Conservation (phyloP, 2,888 invertebrate genomes). For the Tethea ocularis region DNA sequence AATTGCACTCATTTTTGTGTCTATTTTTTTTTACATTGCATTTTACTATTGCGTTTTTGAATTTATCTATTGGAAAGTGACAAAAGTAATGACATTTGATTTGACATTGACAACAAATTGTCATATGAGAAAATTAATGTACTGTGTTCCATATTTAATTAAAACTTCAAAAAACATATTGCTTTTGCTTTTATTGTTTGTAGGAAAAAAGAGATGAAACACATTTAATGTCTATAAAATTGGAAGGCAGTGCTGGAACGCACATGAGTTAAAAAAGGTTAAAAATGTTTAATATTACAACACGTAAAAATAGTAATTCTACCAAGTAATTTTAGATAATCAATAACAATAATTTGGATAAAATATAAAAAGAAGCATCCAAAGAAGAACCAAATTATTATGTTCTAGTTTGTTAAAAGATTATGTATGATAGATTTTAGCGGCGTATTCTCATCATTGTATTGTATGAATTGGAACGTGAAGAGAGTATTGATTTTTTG, state of each 20-base stretch:
- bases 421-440: neutral
- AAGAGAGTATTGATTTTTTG: slow-evolving; percentile 51
- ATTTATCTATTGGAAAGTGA: slow-evolving; percentile 46
- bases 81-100: slow-evolving; percentile 27
- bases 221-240: neutral
- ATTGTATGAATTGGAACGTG: slow-evolving; percentile 38
- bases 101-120: slow-evolving; percentile 12
- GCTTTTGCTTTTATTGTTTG: neutral
- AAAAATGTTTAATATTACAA: neutral
- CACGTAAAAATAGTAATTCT: neutral
- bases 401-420: neutral
- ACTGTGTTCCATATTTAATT: too few relatives aligned
- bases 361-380: too few relatives aligned
- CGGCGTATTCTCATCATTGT: neutral
- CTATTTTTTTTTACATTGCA: slow-evolving; percentile 57
- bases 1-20: slow-evolving; percentile 84
- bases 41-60: slow-evolving; percentile 71
- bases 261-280: neutral
- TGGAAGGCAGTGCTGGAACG: neutral
- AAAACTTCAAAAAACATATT: neutral
- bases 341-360: too few relatives aligned
- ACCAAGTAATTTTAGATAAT: neutral
- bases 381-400: too few relatives aligned
- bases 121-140: too few relatives aligned
- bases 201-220: neutral